Evolutionary conservation across 2,113 vertebrate species (phyloP).

Genomic region (Thamnophis sirtalis): DNA sequence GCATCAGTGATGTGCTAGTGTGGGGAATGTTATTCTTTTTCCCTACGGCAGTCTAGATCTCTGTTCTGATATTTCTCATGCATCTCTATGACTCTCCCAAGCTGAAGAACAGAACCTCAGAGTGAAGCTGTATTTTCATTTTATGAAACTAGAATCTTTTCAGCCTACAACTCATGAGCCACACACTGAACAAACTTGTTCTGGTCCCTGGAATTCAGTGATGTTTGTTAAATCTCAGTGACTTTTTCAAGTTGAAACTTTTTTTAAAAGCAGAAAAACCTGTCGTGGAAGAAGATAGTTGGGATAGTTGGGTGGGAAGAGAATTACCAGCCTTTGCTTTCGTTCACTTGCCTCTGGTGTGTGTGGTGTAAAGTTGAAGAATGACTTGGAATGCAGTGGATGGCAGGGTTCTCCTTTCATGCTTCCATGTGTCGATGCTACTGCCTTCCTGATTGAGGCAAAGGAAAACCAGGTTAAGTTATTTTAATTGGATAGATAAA

Average conservation of each 20-base stretch:
- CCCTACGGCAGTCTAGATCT: background rate
- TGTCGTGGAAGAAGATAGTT: background rate
- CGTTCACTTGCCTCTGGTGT: background rate
- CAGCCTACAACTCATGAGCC: background rate
- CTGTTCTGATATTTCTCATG: background rate
- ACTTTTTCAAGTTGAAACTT: background rate
- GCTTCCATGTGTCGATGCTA: background rate
- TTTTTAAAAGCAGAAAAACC: background rate
- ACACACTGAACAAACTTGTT: background rate
- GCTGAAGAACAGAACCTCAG: too few relatives aligned
- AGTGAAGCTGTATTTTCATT: background rate
- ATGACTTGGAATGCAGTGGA: background rate
- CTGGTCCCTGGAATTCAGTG: background rate
- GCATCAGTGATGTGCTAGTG: background rate
- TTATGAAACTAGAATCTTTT: background rate
- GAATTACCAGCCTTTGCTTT: background rate
- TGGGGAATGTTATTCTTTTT: background rate
- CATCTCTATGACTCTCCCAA: background rate
- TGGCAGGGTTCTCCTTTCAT: background rate
- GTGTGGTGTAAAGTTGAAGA: background rate
- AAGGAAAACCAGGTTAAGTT: background rate
- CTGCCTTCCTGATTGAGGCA: background rate
- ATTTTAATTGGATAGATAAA: background rate
- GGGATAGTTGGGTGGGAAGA: too few relatives aligned
- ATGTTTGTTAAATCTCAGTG: background rate